Evolutionary conservation across 2,888 invertebrate genomes (phyloP).

Genomic region (Lymantria monacha): DNA sequence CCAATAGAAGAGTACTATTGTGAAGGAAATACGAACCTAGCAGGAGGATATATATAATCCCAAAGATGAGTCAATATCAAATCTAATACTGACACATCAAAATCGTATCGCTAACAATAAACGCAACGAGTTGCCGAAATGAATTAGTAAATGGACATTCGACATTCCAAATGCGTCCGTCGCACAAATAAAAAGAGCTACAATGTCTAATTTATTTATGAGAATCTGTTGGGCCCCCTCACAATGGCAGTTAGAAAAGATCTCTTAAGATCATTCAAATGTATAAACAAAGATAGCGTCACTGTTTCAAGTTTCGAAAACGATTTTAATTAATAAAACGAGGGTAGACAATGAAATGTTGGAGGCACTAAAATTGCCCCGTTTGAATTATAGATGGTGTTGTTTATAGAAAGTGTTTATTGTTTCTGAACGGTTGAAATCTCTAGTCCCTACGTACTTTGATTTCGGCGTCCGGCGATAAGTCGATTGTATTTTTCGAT

Average conservation of each 20-base stretch:
- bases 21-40: no score
- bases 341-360: constrained; percentile 27
- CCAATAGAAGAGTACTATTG: no score
- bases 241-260: constrained; percentile 58
- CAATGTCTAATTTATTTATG: constrained; percentile 75
- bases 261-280: constrained; percentile 33
- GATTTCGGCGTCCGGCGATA: constrained; percentile 6
- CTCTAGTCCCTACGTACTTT: constrained; percentile 9
- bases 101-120: constrained; percentile 45
- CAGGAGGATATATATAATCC: no score
- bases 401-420: constrained; percentile 15
- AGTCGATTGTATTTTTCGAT: constrained; percentile 1
- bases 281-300: constrained; percentile 48
- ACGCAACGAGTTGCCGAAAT: constrained; percentile 57
- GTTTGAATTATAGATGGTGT: constrained; percentile 36
- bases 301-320: constrained; percentile 39
- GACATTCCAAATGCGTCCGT: constrained; percentile 66
- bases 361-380: constrained; percentile 27
- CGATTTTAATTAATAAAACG: constrained; percentile 40
- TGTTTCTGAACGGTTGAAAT: constrained; percentile 19
- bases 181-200: constrained; percentile 62
- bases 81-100: constrained; percentile 4
- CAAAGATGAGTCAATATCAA: neutral
- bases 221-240: constrained; percentile 56
- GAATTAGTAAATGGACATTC: constrained; percentile 75